Conservation (phyloP, 2,113 vertebrate species). For the Anoura caudifer region DNA sequence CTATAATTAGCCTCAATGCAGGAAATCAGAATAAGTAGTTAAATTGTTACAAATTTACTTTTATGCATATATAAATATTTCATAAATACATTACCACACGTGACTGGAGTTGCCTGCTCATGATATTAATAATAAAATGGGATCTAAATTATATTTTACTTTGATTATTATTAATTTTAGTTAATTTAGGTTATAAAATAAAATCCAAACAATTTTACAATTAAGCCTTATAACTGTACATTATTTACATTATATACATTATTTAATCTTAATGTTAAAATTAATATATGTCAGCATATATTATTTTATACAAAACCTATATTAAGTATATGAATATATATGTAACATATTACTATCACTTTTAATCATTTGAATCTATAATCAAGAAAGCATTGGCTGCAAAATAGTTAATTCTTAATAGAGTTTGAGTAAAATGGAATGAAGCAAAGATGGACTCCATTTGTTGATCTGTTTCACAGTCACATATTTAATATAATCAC, state of each 20-base stretch:
- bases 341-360: background rate
- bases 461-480: conserved; percentile 66
- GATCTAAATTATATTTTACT: conserved; percentile 47
- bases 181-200: conserved; percentile 61
- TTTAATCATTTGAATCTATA: conserved; percentile 52
- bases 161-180: conserved; percentile 69
- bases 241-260: conserved; percentile 43
- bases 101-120: conserved; percentile 88
- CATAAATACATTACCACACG: conserved; percentile 67
- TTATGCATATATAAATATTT: conserved; percentile 67
- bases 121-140: conserved; percentile 69
- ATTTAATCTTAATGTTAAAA: conserved; percentile 46
- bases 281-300: conserved; percentile 42
- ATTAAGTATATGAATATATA: background rate
- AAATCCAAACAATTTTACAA: conserved; percentile 57
- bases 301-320: background rate
- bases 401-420: conserved; percentile 44
- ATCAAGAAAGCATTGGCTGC: background rate
- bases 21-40: conserved; percentile 47
- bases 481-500: conserved; percentile 66
- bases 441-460: conserved; percentile 84
- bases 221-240: conserved; percentile 50
- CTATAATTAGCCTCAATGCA: conserved; percentile 69
- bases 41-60: conserved; percentile 54
- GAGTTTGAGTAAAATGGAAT: conserved; percentile 84